Conservation (phyloP, 1,140 invertebrate species). For the Ladona fulva region DNA sequence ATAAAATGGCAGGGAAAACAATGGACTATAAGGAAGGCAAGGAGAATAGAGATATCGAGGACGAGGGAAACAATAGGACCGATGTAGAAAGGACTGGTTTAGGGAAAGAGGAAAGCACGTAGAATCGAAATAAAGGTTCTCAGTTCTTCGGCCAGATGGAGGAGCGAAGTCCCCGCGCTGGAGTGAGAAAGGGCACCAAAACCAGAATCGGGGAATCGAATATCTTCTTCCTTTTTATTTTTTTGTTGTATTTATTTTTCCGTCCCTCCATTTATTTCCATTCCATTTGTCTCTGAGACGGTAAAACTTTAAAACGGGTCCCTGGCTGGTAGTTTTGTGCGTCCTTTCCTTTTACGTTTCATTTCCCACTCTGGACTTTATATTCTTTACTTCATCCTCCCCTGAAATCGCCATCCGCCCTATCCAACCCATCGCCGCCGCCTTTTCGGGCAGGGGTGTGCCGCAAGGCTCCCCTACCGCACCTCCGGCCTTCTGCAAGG, state of each 20-base stretch:
- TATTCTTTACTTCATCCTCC: background rate
- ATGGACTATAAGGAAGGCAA: too few species aligned
- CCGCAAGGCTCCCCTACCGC: background rate
- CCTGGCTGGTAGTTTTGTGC: background rate
- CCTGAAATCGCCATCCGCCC: background rate
- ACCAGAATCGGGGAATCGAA: background rate
- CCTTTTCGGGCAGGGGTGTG: too few species aligned
- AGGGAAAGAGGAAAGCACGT: too few species aligned
- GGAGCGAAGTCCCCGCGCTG: too few species aligned
- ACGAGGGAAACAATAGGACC: too few species aligned
- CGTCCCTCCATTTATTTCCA: background rate
- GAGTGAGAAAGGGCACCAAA: too few species aligned
- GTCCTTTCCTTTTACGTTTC: background rate
- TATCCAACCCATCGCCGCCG: background rate
- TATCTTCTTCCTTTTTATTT: background rate
- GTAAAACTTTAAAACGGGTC: conserved; percentile 6
- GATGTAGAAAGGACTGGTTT: too few species aligned
- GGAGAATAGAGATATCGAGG: too few species aligned
- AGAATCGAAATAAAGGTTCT: too few species aligned
- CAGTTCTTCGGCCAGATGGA: too few species aligned
- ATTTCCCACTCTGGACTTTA: background rate
- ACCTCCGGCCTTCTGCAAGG: background rate
- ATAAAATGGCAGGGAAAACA: too few species aligned
- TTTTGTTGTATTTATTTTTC: background rate
- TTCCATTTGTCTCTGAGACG: conserved; percentile 1